Evolutionary conservation across 2,797 vertebrate species (phyloP), one percentile per base, ranked within the genome.

Genomic region (Melanogrammus aeglefinus): DNA sequence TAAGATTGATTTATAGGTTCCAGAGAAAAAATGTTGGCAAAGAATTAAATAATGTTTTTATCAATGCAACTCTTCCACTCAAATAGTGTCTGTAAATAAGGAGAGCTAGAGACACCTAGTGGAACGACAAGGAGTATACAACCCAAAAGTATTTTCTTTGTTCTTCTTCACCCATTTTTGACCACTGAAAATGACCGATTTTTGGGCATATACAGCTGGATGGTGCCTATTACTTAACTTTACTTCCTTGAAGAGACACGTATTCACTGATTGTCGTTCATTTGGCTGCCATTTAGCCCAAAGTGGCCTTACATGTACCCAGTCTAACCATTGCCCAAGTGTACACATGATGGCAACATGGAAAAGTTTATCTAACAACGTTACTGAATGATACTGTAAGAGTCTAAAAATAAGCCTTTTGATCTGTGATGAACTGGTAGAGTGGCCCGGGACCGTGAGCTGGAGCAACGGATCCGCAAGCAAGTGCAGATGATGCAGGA

Each of bases 21-120:
- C 69, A 71, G 29, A 71, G 66, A 27, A 12, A 69, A 24, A 29
- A 9, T 71, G 12, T 47, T 6, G 74, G 24, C 24, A 29, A n/a
- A n/a, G n/a, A n/a, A 75, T 27, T 33, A 63, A 29, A 75, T 31
- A 4, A 9, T 24, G 36, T 76, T 76, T 71, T 29, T 14, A 41
- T 10, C 18, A n/a, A 6, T 24, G 6, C 33, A 39, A 66, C 24
- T 27, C 21, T 78, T 71, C 31, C 10, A 73, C 18, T 38, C 57
- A 41, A 36, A 18, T 14, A 1, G 6, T 66, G 72, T 18, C 66
- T 21, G 4, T 75, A 76, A 57, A 74, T 47, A 39, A 79, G n/a
- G 80, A 78, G 73, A 74, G 14, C 69, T 80, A 82, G 87, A 81
- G 91, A 88, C 93, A 85, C 84, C 92, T 91, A 87, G 92, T 93